These are phyloP conservation scores for Cheiracanthium punctorium DNA, from an alignment of 2,888 invertebrate species.

Conservation along the genomic window DNA sequence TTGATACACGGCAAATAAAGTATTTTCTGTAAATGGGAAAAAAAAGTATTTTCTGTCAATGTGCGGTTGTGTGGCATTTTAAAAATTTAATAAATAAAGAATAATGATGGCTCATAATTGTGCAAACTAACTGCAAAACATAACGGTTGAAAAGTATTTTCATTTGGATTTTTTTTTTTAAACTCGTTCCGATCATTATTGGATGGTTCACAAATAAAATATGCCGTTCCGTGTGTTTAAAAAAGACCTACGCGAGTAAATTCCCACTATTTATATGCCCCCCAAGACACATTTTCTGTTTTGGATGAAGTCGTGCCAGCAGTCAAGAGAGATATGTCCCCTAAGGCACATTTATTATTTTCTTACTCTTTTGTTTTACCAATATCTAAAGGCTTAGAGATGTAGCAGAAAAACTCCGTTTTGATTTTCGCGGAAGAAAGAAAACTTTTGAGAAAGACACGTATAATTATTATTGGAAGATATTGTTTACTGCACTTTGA, in stretches of 20 bases:
- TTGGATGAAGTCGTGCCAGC: neutral
- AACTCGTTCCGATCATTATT: too few relatives aligned
- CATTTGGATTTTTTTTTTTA: too few relatives aligned
- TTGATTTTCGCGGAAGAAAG: neutral
- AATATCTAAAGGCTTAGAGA: conserved; percentile 1
- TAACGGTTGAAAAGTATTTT: too few relatives aligned
- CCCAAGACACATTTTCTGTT: neutral
- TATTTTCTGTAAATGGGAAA: too few relatives aligned
- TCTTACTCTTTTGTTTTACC: conserved; percentile 4
- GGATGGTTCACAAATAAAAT: too few relatives aligned
- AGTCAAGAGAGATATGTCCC: conserved; percentile 15
- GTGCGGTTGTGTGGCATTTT: too few relatives aligned
- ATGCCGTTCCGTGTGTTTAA: too few relatives aligned
- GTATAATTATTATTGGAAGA: conserved; percentile 8
- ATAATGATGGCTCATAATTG: too few relatives aligned
- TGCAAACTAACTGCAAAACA: too few relatives aligned
- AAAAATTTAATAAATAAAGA: too few relatives aligned
- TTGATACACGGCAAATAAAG: too few relatives aligned
- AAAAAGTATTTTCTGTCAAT: too few relatives aligned
- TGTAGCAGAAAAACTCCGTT: neutral
- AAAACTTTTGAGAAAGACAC: conserved; percentile 5
- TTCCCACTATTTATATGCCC: neutral
- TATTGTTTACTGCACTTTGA: conserved; percentile 3
- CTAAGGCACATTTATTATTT: conserved; percentile 10
- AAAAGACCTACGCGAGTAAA: neutral